Evolutionary conservation across 2,113 vertebrate genomes (phyloP).

Genomic region (Lepus timidus): DNA sequence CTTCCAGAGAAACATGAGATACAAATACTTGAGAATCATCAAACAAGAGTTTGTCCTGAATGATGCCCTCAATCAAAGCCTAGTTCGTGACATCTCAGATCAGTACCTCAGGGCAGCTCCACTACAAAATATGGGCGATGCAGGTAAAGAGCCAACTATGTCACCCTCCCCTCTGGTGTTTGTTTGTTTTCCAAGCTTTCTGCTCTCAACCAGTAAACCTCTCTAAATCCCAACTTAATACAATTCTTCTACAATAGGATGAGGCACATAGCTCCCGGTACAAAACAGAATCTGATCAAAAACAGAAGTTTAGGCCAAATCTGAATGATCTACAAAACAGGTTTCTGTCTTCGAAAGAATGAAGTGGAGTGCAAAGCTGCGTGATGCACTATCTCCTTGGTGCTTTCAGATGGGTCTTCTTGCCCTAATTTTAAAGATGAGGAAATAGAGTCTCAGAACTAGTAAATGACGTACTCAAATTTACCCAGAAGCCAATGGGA

Average conservation of each 20-base stretch:
- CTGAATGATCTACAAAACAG: background rate
- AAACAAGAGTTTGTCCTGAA: background rate
- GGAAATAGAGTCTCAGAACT: background rate
- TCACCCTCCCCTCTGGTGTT: background rate
- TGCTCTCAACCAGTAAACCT: slow-evolving; percentile 10
- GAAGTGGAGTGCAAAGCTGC: background rate
- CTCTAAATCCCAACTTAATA: slow-evolving; percentile 23
- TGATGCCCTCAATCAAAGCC: slow-evolving; percentile 37
- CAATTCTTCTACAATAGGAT: background rate
- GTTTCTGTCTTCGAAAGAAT: background rate
- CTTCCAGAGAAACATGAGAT: background rate
- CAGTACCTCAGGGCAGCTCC: background rate
- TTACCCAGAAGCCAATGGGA: background rate
- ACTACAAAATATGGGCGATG: background rate
- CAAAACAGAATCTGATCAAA: background rate
- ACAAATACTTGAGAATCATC: background rate
- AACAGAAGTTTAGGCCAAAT: background rate
- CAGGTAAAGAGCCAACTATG: slow-evolving; percentile 52
- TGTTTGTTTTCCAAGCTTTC: slow-evolving; percentile 32
- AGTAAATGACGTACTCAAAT: background rate
- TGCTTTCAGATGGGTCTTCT: background rate
- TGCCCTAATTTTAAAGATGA: slow-evolving; percentile 10
- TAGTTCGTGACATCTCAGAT: background rate
- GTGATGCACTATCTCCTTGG: background rate
- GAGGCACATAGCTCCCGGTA: background rate